A percentile compares a stretch with the other conserved stretches of the same genome.
These are phyloP conservation scores for Eupithecia dodoneata DNA, from an alignment of 2,888 invertebrate species.

Conservation along the genomic window DNA sequence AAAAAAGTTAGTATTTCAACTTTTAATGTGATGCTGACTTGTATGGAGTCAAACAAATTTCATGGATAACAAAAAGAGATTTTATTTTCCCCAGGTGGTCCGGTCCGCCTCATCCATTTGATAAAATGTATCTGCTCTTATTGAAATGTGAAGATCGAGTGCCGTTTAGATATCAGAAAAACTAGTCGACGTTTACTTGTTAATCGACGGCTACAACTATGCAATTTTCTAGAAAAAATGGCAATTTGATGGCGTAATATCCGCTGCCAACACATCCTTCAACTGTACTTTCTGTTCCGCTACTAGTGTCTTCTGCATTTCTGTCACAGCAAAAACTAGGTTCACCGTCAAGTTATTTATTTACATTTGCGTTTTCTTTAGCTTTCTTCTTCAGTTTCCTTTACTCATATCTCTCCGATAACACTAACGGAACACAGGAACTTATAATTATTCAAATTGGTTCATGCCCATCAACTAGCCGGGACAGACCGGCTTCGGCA, in stretches of 20 bases:
- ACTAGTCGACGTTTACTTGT: constrained; percentile 1
- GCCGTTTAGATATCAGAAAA: constrained; percentile 10
- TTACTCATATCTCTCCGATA: constrained; percentile 14
- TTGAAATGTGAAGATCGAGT: constrained; percentile 21
- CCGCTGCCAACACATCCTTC: constrained; percentile 13
- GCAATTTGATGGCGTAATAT: constrained; percentile 7
- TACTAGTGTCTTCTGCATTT: not conserved
- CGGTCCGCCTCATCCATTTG: constrained; percentile 35
- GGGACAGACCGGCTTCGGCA: constrained; percentile 51
- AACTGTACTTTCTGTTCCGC: not conserved
- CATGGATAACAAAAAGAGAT: constrained; percentile 27
- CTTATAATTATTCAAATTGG: constrained; percentile 47
- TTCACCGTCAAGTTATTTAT: not conserved
- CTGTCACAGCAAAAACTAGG: not conserved
- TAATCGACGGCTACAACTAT: constrained; percentile 2
- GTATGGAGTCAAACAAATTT: constrained; percentile 33
- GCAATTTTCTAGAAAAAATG: not conserved
- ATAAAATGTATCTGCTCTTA: constrained; percentile 31
- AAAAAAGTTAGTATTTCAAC: constrained; percentile 36
- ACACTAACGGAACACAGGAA: constrained; percentile 34
- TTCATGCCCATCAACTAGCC: constrained; percentile 45
- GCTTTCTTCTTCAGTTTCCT: not conserved
- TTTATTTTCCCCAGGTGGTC: constrained; percentile 35
- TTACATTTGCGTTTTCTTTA: not conserved
- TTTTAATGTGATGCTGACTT: constrained; percentile 31